Evolutionary conservation across 2,113 vertebrate species (phyloP), one percentile per base, ranked within the genome.

Genomic region (Gambusia affinis): DNA sequence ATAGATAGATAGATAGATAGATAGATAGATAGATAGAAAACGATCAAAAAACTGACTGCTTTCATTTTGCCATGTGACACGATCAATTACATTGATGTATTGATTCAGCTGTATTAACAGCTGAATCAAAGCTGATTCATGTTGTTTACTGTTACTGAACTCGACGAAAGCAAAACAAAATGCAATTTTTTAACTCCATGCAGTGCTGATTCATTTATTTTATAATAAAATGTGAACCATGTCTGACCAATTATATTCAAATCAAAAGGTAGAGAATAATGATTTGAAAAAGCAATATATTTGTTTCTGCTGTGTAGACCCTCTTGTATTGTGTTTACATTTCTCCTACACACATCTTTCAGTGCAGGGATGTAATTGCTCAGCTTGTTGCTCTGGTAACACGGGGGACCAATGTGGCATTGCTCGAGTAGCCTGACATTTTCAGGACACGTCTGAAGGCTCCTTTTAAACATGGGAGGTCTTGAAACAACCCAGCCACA

Each of bases 301-400:
- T 22, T 30, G 31, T 51, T 77, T 57, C 71, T 74, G 22, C 31
- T 60, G 33, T 54, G 31, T 68, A 35, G 31, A 60, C 72, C 42
- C 64, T 69, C 70, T 35, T 44, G 47, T 33, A 8, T 12, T 70
- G 12, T 27, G n/a, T 51, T 29, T 8, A 22, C 6, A 17, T 12
- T n/a, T 37, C 67, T 47, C 51, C 72, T 64, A 79, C 81, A 78
- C 79, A 84, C 84, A 82, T 79, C 24, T 80, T 88, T 75, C 72
- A 79, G 33, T 85, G 70, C 85, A 86, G 76, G 81, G 81, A 84
- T 91, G 67, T 82, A 80, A 81, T 81, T 81, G 73, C 81, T 76
- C 80, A 79, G 80, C 84, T 67, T 70, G 88, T 92, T 92, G 80
- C 88, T 90, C 87, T 82, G 91, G 89, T 83, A 88, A 93, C 91